Percentiles rank a stretch among this genome's conserved stretches.
Evolutionary conservation across 2,113 vertebrate species (phyloP).

Genomic region (Poeciliopsis retropinna): DNA sequence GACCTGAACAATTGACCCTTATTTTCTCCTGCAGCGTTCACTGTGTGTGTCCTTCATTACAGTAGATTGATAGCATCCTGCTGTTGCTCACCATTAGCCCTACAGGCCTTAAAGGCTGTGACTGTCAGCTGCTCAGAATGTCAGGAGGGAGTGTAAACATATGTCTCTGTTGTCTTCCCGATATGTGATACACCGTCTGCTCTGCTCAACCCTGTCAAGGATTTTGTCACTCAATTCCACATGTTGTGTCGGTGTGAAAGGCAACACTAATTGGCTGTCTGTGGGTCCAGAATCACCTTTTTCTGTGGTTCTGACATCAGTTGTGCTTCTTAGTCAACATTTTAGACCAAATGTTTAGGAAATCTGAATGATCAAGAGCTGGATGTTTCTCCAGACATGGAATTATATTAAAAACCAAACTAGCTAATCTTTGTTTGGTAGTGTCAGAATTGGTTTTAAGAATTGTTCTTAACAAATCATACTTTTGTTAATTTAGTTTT

Average conservation of each 20-base stretch:
- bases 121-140: constrained; percentile 6
- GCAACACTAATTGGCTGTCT: too few species aligned
- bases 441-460: too few species aligned
- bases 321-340: neutral
- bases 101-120: neutral
- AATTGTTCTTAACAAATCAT: too few species aligned
- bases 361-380: neutral
- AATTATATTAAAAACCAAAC: neutral
- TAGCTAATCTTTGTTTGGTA: neutral
- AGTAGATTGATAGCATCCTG: neutral
- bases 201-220: constrained; percentile 1
- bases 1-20: neutral
- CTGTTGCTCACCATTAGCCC: neutral
- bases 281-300: neutral
- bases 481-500: too few species aligned
- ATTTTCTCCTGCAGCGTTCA: neutral
- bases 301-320: neutral
- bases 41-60: constrained; percentile 7
- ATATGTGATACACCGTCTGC: neutral
- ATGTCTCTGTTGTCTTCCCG: constrained; percentile 2
- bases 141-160: constrained; percentile 1
- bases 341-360: neutral
- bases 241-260: neutral
- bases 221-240: neutral
- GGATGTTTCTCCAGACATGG: neutral